phyloP scores from a whole-genome alignment of 2,113 vertebrate species.

The Podarcis muralis region DNA sequence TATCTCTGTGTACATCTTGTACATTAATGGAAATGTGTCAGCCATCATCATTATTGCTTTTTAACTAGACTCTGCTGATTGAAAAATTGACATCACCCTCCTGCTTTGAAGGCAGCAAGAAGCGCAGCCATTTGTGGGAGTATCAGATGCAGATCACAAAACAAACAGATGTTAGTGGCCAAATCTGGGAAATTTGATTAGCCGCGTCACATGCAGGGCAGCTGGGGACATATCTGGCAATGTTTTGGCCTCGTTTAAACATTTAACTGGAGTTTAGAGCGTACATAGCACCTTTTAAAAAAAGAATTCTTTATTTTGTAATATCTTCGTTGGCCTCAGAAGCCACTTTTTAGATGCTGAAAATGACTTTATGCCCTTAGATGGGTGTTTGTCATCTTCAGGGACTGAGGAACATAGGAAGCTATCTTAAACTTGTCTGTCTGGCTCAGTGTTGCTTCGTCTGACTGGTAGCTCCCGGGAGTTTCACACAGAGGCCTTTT shows the following conservation, averaged over 20 bases:
- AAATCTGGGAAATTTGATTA: conserved; percentile 8
- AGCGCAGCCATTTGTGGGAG: neutral
- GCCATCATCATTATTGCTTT: conserved; percentile 4
- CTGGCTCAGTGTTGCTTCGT: too few relatives aligned
- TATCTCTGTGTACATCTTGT: conserved; percentile 38
- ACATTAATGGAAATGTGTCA: conserved; percentile 20
- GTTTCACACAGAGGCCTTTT: neutral
- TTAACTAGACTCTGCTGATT: neutral
- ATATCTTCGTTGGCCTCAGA: neutral
- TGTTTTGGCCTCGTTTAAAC: neutral
- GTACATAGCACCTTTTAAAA: too few relatives aligned
- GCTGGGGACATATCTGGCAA: neutral
- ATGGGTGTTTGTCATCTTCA: neutral
- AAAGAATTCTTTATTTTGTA: neutral
- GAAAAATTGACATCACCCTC: conserved; percentile 7
- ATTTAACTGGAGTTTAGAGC: neutral
- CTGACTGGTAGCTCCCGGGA: neutral
- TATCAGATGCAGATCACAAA: neutral
- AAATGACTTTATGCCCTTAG: neutral
- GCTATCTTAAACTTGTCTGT: neutral
- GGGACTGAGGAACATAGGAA: neutral
- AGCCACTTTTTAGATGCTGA: neutral
- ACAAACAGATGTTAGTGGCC: neutral
- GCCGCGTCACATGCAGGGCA: neutral
- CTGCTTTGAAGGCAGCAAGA: conserved; percentile 7